phyloP scores from a whole-genome alignment of 2,888 invertebrate genomes.

The Epistrophe grossulariae region DNA sequence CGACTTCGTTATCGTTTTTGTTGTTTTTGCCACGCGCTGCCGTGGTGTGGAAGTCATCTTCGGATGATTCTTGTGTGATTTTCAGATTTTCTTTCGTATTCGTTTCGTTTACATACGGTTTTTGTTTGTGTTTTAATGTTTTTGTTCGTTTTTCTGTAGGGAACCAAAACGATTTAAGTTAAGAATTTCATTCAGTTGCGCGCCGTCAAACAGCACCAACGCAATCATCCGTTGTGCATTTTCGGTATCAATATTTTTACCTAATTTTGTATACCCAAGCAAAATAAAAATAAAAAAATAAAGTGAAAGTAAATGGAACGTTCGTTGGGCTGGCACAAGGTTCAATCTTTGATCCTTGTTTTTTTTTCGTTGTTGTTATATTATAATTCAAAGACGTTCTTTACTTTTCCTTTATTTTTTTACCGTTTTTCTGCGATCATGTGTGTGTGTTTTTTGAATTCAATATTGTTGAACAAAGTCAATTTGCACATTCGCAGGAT shows the following conservation, averaged over 20 bases:
- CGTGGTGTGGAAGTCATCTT: constrained; percentile 51
- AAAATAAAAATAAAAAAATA: constrained; percentile 32
- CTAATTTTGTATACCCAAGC: not conserved
- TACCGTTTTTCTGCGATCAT: constrained; percentile 11
- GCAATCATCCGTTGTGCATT: constrained; percentile 80
- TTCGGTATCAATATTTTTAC: constrained; percentile 48
- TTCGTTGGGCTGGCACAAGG: constrained; percentile 34
- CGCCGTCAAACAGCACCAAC: constrained; percentile 84
- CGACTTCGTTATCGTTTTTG: constrained; percentile 38
- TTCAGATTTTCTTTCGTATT: constrained; percentile 71
- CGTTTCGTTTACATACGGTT: constrained; percentile 65
- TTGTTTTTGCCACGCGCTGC: constrained; percentile 46
- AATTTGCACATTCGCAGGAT: constrained; percentile 37
- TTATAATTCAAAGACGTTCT: not conserved
- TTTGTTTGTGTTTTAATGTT: constrained; percentile 62
- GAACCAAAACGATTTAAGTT: constrained; percentile 66
- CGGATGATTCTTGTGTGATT: constrained; percentile 32
- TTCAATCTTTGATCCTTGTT: constrained; percentile 65
- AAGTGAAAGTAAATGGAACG: constrained; percentile 57
- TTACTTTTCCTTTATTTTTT: constrained; percentile 26
- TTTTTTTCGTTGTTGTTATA: constrained; percentile 3
- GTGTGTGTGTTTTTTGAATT: constrained; percentile 11
- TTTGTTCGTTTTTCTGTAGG: constrained; percentile 67
- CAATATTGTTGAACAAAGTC: constrained; percentile 15
- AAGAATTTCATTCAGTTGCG: constrained; percentile 83